A percentile compares a stretch with the other conserved stretches of the same genome.
phyloP scores from a whole-genome alignment of 2,113 vertebrate genomes.

The Monopterus albus region DNA sequence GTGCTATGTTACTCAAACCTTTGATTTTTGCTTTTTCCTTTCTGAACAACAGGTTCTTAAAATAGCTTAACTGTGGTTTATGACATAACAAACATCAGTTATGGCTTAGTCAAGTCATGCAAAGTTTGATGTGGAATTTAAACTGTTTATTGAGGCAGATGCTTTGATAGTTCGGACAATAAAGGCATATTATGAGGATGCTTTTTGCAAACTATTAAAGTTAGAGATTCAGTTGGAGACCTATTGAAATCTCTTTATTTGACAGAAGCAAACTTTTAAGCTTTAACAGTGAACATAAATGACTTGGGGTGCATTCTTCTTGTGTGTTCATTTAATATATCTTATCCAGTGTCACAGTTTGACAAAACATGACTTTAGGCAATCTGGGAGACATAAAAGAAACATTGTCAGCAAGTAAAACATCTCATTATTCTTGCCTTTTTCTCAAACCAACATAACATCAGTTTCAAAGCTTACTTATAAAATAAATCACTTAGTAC shows the following conservation, averaged over 20 bases:
- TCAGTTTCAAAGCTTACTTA: slow-evolving; percentile 31
- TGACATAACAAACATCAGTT: slow-evolving; percentile 33
- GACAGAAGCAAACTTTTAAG: slow-evolving; percentile 6
- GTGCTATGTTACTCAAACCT: slow-evolving; percentile 45
- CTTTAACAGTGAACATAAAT: background rate
- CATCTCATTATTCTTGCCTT: background rate
- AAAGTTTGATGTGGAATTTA: slow-evolving; percentile 24
- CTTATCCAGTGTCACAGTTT: slow-evolving; percentile 17
- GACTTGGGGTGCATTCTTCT: background rate
- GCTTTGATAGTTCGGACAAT: slow-evolving; percentile 9
- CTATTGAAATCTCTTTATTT: background rate
- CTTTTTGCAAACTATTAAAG: slow-evolving; percentile 11
- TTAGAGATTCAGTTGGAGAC: slow-evolving; percentile 1
- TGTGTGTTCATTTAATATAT: slow-evolving; percentile 6
- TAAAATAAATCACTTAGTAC: no score
- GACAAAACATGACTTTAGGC: slow-evolving; percentile 10
- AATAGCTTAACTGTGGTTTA: slow-evolving; percentile 18
- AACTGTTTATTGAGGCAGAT: slow-evolving; percentile 16
- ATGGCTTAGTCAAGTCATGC: background rate
- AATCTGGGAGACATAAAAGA: slow-evolving; percentile 14
- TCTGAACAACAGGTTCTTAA: slow-evolving; percentile 18
- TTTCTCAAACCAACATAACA: slow-evolving; percentile 17
- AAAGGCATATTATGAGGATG: slow-evolving; percentile 5
- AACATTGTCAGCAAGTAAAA: slow-evolving; percentile 5
- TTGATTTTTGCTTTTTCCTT: slow-evolving; percentile 16